Base-by-base conservation (phyloP, 2,113 vertebrate genomes). In the Archocentrus centrarchus region DNA sequence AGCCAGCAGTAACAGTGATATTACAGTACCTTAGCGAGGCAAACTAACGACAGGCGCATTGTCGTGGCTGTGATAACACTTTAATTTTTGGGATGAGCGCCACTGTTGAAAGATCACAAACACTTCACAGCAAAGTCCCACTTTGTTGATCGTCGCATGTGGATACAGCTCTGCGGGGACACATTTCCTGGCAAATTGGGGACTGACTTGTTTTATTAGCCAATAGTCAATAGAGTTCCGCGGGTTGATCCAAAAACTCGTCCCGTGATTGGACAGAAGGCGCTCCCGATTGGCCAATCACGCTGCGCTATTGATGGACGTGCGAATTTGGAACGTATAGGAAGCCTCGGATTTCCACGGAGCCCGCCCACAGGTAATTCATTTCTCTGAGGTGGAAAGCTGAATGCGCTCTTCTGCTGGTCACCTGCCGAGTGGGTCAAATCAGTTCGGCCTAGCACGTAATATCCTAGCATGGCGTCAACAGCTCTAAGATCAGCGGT, bases 21-120 rank as follows among this genome's bases (percentile, higher is more conserved):
- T 22, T 47, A 82, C 76, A 41, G 22, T 95, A 96, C 95, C 95
- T 96, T 96, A 27, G 92, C 77, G n/a, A 95, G 79, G 79, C 66
- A 88, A 60, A 61, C 85, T 63, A 91, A 57, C 11, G 94, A 93
- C 41, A 94, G 8, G 41, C 80, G 94, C 95, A 96, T 96, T 68
- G 79, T 84, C 75, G 78, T 58, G 60, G 35, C 10, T 55, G 58
- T 18, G 57, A 35, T 1, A 17, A 73, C 5, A 68, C 37, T 76
- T 77, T 73, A 73, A 44, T 24, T 39, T 59, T 53, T 17, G 27
- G 9, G 15, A 14, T 20, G 2, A 6, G 27, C 11, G 62, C 5
- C 27, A 47, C 55, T 44, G 5, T 6, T 78, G 10, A 70, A 11
- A 27, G 0, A 7, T n/a, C 35, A 39, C 7, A 9, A 50, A 39